A percentile compares a stretch with the other conserved stretches of the same genome.
These are phyloP conservation scores for Nymphalis io DNA, from an alignment of 1,140 invertebrate genomes.

Conservation along the genomic window DNA sequence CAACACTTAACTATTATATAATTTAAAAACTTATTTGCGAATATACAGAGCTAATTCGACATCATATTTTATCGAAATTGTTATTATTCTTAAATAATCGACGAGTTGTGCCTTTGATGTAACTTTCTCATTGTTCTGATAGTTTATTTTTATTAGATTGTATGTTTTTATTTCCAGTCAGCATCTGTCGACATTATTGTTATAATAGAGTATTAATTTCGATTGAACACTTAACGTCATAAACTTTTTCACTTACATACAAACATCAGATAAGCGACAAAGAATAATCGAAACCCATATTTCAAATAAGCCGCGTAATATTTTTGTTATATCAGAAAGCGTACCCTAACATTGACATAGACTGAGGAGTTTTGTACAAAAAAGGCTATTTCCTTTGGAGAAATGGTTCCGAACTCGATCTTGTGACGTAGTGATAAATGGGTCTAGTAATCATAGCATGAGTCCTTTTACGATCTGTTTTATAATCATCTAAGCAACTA, in stretches of 20 bases:
- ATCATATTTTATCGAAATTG: no score
- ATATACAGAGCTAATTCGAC: no score
- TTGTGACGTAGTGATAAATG: constrained; percentile 49
- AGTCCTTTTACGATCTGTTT: constrained; percentile 22
- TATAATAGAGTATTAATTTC: no score
- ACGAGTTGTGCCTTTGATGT: no score
- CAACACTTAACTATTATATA: no score
- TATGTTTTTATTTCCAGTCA: no score
- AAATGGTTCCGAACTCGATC: constrained; percentile 40
- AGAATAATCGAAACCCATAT: constrained; percentile 34
- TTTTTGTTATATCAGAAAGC: constrained; percentile 36
- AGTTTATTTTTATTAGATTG: no score
- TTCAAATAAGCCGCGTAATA: constrained; percentile 30
- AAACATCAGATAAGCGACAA: constrained; percentile 6
- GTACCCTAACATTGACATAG: constrained; percentile 41
- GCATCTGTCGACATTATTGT: no score
- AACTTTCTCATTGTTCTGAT: no score
- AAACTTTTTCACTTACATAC: neutral
- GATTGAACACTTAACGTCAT: no score
- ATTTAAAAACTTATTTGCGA: no score
- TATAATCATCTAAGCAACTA: constrained; percentile 1
- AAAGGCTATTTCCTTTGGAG: constrained; percentile 43
- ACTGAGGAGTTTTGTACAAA: constrained; percentile 46
- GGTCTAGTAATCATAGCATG: constrained; percentile 42
- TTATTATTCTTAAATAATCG: no score